Conservation (phyloP, 2,888 invertebrate species). For the Mesorhabditis sp. region DNA sequence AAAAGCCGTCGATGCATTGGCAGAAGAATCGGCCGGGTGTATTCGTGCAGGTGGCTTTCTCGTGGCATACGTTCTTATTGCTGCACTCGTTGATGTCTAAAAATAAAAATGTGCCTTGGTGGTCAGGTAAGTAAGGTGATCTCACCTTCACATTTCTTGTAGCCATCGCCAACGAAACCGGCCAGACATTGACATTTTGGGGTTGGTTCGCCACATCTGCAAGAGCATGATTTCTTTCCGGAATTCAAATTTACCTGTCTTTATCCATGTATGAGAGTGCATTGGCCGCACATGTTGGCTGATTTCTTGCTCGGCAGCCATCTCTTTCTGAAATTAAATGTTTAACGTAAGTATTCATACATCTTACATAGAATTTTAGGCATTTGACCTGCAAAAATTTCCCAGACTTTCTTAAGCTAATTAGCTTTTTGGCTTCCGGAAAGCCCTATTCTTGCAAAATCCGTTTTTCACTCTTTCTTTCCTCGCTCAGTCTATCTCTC, state of each 20-base stretch:
- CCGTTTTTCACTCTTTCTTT: too few relatives aligned
- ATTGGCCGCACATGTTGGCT: slow-evolving; percentile 48
- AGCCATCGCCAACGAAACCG: slow-evolving; percentile 55
- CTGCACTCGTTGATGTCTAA: slow-evolving; percentile 53
- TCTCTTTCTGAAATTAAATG: slow-evolving; percentile 20
- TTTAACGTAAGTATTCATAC: too few relatives aligned
- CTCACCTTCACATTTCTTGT: slow-evolving; percentile 44
- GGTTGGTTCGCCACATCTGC: slow-evolving; percentile 49
- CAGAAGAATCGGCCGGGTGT: slow-evolving; percentile 57
- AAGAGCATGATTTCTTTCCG: not conserved
- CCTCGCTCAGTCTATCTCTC: too few relatives aligned
- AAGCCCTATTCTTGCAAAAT: not conserved
- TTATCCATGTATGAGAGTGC: slow-evolving; percentile 54
- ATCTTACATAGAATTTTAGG: too few relatives aligned
- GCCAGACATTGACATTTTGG: slow-evolving; percentile 53
- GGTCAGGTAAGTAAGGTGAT: not conserved
- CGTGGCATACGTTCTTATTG: slow-evolving; percentile 42
- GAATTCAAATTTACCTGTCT: slow-evolving; percentile 27
- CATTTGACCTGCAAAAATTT: too few relatives aligned
- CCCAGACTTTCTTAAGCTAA: too few relatives aligned
- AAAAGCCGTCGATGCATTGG: slow-evolving; percentile 51
- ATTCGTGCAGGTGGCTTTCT: slow-evolving; percentile 51
- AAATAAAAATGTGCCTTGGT: slow-evolving; percentile 5
- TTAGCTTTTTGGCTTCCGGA: not conserved
- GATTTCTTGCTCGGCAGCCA: slow-evolving; percentile 20